phyloP scores from a whole-genome alignment of 2,888 invertebrate species.

The Sesamia inferens region DNA sequence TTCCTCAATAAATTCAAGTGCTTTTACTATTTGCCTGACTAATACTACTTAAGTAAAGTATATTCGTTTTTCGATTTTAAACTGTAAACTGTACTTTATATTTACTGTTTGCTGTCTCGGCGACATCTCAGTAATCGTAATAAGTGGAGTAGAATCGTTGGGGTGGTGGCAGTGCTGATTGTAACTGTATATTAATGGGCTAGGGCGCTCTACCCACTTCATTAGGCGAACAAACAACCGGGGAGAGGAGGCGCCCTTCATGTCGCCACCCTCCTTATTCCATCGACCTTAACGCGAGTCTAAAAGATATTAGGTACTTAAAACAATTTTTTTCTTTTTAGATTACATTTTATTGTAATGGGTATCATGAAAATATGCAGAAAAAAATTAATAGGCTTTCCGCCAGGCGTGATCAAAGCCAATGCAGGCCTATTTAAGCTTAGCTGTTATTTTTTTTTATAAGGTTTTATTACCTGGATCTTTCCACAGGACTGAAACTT shows the following conservation, averaged over 20 bases:
- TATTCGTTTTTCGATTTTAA: slow-evolving; percentile 30
- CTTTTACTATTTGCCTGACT: slow-evolving; percentile 35
- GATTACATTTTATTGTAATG: slow-evolving; percentile 69
- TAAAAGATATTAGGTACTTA: slow-evolving; percentile 71
- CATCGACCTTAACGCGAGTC: slow-evolving; percentile 63
- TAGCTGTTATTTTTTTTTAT: not conserved
- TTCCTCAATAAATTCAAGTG: slow-evolving; percentile 45
- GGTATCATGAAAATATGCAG: slow-evolving; percentile 65
- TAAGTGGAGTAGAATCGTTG: slow-evolving; percentile 67
- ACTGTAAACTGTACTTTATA: slow-evolving; percentile 39
- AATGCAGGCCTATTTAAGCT: too few relatives aligned
- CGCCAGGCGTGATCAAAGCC: too few relatives aligned
- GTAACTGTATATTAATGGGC: slow-evolving; percentile 83
- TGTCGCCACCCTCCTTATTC: slow-evolving; percentile 81
- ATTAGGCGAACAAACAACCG: slow-evolving; percentile 86
- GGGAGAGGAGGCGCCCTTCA: slow-evolving; percentile 79
- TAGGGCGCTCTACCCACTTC: slow-evolving; percentile 83
- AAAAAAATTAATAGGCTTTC: slow-evolving; percentile 56
- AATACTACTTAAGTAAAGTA: slow-evolving; percentile 36
- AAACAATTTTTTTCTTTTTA: slow-evolving; percentile 61
- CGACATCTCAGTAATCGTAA: slow-evolving; percentile 62
- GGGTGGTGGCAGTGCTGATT: slow-evolving; percentile 71
- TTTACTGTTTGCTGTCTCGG: slow-evolving; percentile 53
- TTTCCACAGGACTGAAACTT: not conserved
- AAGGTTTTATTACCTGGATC: not conserved